Evolutionary conservation across 2,113 vertebrate genomes (phyloP).

Genomic region (Zosterops pallidus): DNA sequence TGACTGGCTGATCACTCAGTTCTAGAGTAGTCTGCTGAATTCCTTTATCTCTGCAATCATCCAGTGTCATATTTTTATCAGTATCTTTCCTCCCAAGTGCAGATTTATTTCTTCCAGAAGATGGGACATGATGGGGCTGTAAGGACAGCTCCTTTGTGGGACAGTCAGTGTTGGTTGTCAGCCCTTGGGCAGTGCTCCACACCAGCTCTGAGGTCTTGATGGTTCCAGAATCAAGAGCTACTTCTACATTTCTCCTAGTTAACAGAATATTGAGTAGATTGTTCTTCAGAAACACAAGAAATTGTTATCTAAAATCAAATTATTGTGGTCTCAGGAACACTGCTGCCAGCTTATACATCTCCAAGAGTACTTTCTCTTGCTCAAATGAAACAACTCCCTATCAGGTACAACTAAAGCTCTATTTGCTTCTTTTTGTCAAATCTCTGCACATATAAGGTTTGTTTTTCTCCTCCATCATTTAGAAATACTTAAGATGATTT

Average conservation of each 20-base stretch:
- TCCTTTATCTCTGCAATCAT: neutral
- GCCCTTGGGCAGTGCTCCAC: neutral
- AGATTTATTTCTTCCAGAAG: neutral
- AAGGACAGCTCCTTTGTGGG: neutral
- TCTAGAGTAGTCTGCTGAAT: neutral
- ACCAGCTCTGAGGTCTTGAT: neutral
- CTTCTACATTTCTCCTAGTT: neutral
- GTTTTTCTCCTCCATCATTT: neutral
- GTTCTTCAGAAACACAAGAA: neutral
- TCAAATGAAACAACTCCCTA: neutral
- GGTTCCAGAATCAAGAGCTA: neutral
- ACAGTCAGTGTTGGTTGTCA: neutral
- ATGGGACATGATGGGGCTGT: fast-evolving
- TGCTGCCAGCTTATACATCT: neutral
- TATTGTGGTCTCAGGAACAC: neutral
- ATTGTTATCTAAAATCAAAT: neutral
- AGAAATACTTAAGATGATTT: neutral
- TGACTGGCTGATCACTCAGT: neutral
- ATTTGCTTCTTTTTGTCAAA: neutral
- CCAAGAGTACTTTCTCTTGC: neutral
- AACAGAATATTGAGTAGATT: neutral
- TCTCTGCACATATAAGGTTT: neutral
- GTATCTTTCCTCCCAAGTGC: neutral
- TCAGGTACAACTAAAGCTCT: neutral
- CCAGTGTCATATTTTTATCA: neutral